Conservation (phyloP, 2,113 vertebrate genomes). For the Clarias magur region DNA sequence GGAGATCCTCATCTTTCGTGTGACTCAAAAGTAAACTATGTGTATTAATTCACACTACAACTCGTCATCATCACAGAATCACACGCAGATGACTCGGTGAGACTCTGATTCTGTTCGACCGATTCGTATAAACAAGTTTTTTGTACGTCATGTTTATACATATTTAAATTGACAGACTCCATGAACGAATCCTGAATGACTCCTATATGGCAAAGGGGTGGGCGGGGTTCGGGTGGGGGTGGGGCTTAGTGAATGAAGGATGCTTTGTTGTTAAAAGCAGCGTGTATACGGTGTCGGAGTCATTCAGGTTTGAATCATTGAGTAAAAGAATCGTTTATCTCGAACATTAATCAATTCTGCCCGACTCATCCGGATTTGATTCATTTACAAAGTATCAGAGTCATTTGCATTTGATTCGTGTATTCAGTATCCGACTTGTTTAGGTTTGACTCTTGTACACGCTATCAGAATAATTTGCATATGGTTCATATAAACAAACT, state of each 20-base stretch:
- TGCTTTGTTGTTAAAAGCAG: not conserved
- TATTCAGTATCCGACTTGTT: not conserved
- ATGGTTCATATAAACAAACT: not conserved
- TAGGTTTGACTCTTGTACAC: not conserved
- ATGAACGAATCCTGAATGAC: not conserved
- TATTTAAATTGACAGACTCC: no score
- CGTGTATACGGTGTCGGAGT: not conserved
- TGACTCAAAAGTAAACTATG: not conserved
- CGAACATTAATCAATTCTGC: not conserved
- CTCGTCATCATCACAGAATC: not conserved
- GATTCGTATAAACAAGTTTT: not conserved
- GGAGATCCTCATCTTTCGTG: not conserved
- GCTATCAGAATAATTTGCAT: not conserved
- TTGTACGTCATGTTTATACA: no score
- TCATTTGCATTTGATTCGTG: not conserved
- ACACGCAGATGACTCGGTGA: not conserved
- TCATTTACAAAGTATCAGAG: not conserved
- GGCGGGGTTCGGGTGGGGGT: no score
- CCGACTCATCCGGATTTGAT: not conserved
- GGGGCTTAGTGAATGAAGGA: no score
- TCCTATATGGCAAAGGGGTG: not conserved
- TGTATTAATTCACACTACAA: not conserved
- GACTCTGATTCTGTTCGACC: not conserved
- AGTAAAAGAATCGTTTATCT: not conserved
- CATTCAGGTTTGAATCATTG: not conserved